Base-by-base conservation (phyloP, 2,888 invertebrate species). In the Aphodius granarius region DNA sequence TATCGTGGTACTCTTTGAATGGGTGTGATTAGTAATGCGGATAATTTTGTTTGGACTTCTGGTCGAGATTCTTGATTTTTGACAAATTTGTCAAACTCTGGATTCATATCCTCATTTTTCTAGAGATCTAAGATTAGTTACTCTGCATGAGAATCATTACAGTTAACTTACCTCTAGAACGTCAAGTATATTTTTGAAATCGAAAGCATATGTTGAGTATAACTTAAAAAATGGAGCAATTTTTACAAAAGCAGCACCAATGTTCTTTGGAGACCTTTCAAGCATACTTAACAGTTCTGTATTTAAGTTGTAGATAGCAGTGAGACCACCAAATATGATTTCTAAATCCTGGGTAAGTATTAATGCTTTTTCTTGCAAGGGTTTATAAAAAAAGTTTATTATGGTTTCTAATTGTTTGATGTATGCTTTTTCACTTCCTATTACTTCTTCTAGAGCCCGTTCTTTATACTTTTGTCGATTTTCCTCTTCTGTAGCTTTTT, bases 1-100 rank as follows among this genome's bases (percentile, higher is more conserved):
- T 95, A 95, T 71, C 94, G 89, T 0, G 95, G 95, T 72, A 95
- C 90, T 81, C 95, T 88, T 85, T 95, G 95, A 80, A 95, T 93
- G 15, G 95, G 95, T 2, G 92, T 91, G 79, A 95, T 95, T 79
- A 95, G 88, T 64, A 95, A 87, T 0, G 94, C 91, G 76, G 92
- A 91, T 3, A 95, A 85, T 84, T 93, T 94, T 64, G 89, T 89
- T 79, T 91, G 90, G 70, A 94, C 92, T 85, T 94, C 94, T 5
- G 93, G 92, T 9, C 92, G 88, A 2, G 89, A 89, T 86, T 94
- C 94, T 82, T 93, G 93, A 22, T 86, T 86, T 76, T 88, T 88
- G 63, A 93, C 84, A 83, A 92, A 92, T 78, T 89, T 88, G 13
- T 89, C 87, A 81, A 92, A 90, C 66, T 86, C 86, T 15, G 87